A percentile compares a stretch with the other conserved stretches of the same genome.
Evolutionary conservation across 2,113 vertebrate species (phyloP).

Genomic region (Terrapene triunguis): DNA sequence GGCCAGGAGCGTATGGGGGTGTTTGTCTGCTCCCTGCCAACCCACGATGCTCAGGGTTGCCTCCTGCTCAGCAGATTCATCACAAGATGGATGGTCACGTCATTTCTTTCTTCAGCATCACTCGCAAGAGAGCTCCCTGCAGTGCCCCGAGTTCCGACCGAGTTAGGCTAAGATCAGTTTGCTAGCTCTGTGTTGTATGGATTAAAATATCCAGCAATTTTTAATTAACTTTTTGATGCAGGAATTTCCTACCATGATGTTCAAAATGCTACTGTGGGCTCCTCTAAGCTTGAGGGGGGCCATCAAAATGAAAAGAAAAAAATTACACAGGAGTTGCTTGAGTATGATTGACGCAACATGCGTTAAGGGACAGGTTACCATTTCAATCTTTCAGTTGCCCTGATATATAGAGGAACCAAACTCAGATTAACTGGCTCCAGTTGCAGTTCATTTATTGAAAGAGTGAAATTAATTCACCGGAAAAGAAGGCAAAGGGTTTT

Average conservation of each 20-base stretch:
- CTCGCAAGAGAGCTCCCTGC: background rate
- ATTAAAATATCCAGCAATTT: background rate
- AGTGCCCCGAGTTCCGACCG: background rate
- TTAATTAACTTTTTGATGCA: background rate
- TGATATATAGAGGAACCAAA: background rate
- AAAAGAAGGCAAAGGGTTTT: slow-evolving; percentile 36
- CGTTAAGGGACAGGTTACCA: background rate
- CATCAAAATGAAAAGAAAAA: background rate
- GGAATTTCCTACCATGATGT: background rate
- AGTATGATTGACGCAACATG: background rate
- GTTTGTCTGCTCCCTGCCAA: background rate
- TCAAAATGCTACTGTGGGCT: background rate
- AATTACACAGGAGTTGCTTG: background rate
- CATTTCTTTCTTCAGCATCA: background rate
- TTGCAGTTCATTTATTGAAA: slow-evolving; percentile 35
- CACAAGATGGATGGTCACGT: background rate
- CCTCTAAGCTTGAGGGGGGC: background rate
- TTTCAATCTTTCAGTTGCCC: slow-evolving; percentile 11
- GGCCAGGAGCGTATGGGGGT: background rate
- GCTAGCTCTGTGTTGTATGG: background rate
- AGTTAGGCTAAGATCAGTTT: background rate
- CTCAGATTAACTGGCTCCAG: slow-evolving; percentile 37
- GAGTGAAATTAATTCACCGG: slow-evolving; percentile 25
- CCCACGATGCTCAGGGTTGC: background rate
- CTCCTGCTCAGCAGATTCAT: background rate